Evolutionary conservation across 2,888 invertebrate species (phyloP), one percentile per base, ranked within the genome.

Genomic region (Microplitis deprimator): DNA sequence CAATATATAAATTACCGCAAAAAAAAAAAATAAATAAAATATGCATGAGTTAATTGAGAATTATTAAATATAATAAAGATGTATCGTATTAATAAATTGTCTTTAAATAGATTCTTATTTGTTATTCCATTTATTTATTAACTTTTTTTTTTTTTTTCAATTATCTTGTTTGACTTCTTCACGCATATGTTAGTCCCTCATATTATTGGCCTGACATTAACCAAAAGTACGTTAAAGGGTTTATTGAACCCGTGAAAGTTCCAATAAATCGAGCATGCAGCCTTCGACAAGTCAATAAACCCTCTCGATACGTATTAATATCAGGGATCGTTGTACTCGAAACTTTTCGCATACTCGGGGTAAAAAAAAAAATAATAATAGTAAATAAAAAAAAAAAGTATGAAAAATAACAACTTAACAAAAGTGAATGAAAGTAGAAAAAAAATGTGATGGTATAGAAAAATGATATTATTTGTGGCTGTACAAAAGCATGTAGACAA

Each of bases 301-400:
- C 79, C 77, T 77, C 77, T 79, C 77, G 77, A 80, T 80, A 74
- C 77, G 73, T 79, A 81, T 80, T 80, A 80, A 82, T 79, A 78
- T 79, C 79, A 73, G 62, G 75, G 76, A 76, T 76, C 76, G 71
- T 76, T 71, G 65, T 71, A 76, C 76, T 76, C 39, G 67, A 76
- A 73, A 61, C 62, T 68, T 16, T 73, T 72, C 68, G 65, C 62
- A 70, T 67, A 76, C 70, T 59, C 60, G 40, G 67, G 71, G 67
- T 70, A 68, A n/a, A 62, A 38, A 68, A 68, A 41, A 67, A 77
- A 64, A 7, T 5, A 10, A 16, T 50, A 13, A 41, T 16, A n/a
- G 61, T 1, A 50, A 20, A 39, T 68, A 20, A 64, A 69, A 13
- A 13, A 61, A 68, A 39, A 29, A 41, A 41, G 41, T 13, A 65